Percentiles rank a stretch among this genome's conserved stretches.
Evolutionary conservation across 2,797 vertebrate genomes (phyloP).

Genomic region (Urocyon cinereoargenteus): DNA sequence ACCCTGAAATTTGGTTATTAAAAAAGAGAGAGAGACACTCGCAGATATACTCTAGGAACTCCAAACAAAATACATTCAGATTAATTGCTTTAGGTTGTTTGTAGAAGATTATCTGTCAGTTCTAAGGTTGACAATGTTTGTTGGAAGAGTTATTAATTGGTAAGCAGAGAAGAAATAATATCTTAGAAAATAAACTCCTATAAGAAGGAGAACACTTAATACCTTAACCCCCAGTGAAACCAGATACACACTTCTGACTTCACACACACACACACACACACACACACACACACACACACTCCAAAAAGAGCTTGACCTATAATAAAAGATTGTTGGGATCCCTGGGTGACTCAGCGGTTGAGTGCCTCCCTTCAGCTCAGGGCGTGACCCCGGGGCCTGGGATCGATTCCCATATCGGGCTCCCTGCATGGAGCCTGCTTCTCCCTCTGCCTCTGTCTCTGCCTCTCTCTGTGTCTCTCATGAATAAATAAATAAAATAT

Average conservation of each 20-base stretch:
- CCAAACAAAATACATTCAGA: background rate
- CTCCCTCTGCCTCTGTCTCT: too few relatives aligned
- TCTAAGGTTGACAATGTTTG: background rate
- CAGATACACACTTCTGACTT: background rate
- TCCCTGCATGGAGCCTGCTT: too few relatives aligned
- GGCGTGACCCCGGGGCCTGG: too few relatives aligned
- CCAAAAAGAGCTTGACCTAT: background rate
- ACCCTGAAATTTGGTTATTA: conserved; percentile 30
- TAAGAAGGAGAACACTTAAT: conserved; percentile 26
- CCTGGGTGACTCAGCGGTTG: too few relatives aligned
- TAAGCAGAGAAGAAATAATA: background rate
- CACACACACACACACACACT: background rate
- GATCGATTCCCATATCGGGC: too few relatives aligned
- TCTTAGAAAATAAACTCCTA: conserved; percentile 34
- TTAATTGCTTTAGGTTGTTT: background rate
- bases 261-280: too few relatives aligned
- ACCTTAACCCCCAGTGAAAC: background rate
- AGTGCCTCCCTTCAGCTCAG: too few relatives aligned
- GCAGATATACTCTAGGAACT: background rate
- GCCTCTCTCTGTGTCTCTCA: too few relatives aligned
- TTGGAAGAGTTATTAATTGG: background rate
- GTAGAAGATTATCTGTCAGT: background rate
- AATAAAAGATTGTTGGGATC: background rate
- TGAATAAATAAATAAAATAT: too few relatives aligned
- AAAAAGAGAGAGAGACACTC: background rate